Evolutionary conservation across 2,797 vertebrate genomes (phyloP), one percentile per base, ranked within the genome.

Genomic region (Megaceryle alcyon): DNA sequence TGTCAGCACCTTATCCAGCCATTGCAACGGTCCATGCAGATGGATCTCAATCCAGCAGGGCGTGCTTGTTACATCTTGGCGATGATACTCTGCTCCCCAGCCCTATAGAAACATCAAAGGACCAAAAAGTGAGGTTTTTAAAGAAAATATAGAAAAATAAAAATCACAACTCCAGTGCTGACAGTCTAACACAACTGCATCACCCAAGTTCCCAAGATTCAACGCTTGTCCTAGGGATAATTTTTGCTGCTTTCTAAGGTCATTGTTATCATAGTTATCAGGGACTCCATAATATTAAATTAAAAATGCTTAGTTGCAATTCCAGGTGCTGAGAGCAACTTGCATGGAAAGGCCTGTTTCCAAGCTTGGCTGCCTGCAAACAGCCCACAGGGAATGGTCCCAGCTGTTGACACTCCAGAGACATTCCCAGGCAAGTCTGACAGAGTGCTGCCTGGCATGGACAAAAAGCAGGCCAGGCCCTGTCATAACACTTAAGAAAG

Each of bases 21-120:
- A 99, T 97, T 99, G 99, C 95, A 99, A 97, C 2, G 99, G 99
- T 73, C 99, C 99, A 3, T 99, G 99, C 90, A 99, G 98, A 68
- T 99, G 99, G 51, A 99, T 98, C 98, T 99, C 99, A 51, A 99
- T 99, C 99, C 99, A 99, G 98, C 99, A 99, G 92, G 99, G 99
- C 4, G 99, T 99, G 98, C 99, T 99, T 46, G 99, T 99, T 94
- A 99, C 99, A 77, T 99, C 99, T 92, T 99, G 99, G 8, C 99
- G 99, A 94, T 99, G 99, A 96, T 99, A 99, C 90, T 99, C 99
- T 0, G 99, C 99, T 89, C 99, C 99, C 99, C 99, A 99, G 26
- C 99, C 99, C 99, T 99, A 94, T 33, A 98, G 95, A 98, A 93
- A 82, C 83, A 85, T 48, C 48, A 94, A 81, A 94, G 43, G 29